phyloP scores from a whole-genome alignment of 1,140 invertebrate genomes.

The Branchinecta lynchi region DNA sequence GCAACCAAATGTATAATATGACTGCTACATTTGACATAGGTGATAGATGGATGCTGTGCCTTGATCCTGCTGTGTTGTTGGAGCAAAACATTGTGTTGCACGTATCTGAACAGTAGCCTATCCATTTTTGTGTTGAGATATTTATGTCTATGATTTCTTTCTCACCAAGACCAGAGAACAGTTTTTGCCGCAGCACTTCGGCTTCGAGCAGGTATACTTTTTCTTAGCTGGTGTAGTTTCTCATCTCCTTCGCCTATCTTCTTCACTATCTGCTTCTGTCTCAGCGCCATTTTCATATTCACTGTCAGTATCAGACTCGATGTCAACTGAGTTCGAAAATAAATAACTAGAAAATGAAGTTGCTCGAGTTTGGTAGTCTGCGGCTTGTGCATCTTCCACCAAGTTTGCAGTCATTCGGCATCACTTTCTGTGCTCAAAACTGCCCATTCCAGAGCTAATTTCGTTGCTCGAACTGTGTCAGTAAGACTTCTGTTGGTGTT shows the following conservation, averaged over 20 bases:
- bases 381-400: no score
- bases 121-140: background rate
- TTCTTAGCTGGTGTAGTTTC: background rate
- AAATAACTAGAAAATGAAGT: no score
- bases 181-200: background rate
- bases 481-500: no score
- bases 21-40: slow-evolving; percentile 5
- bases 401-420: no score
- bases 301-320: background rate
- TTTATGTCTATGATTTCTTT: background rate
- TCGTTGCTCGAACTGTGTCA: no score
- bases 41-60: background rate
- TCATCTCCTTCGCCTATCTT: slow-evolving; percentile 1
- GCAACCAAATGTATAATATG: background rate
- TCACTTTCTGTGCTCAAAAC: no score
- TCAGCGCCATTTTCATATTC: background rate
- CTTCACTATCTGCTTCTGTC: slow-evolving; percentile 4
- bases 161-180: background rate
- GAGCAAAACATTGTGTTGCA: slow-evolving; percentile 1
- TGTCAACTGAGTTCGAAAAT: slow-evolving; percentile 5
- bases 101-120: slow-evolving; percentile 4
- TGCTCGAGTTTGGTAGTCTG: no score
- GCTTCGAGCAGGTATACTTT: slow-evolving; percentile 3
- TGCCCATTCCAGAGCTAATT: no score
- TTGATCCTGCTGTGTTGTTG: slow-evolving; percentile 5